Evolutionary conservation across 2,113 vertebrate genomes (phyloP).

Genomic region (Dasyurus viverrinus): DNA sequence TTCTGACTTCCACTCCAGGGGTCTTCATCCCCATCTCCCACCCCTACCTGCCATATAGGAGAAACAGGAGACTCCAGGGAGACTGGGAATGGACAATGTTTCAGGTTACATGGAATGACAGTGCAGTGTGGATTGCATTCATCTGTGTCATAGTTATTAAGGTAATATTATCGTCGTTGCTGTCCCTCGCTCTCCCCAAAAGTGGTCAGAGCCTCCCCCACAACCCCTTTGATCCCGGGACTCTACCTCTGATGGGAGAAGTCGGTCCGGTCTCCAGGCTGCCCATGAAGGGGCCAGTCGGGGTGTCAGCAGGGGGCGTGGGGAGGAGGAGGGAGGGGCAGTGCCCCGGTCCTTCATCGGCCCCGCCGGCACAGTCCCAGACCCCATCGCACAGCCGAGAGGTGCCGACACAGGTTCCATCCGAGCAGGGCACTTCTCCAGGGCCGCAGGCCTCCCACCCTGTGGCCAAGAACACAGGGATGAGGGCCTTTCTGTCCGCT

Average conservation of each 20-base stretch:
- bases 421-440: conserved; percentile 83
- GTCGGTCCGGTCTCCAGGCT: neutral
- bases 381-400: conserved; percentile 84
- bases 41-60: neutral
- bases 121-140: neutral
- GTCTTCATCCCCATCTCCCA: neutral
- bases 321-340: conserved; percentile 71
- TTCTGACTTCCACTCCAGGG: neutral
- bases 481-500: no score
- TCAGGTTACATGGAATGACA: neutral
- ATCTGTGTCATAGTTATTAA: neutral
- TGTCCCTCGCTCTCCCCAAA: neutral
- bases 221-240: neutral
- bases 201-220: neutral
- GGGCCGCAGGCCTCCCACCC: conserved; percentile 81
- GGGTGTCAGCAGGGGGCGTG: neutral
- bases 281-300: neutral
- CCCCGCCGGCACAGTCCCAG: conserved; percentile 84
- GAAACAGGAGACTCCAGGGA: neutral
- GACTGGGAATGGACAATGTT: neutral
- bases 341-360: conserved; percentile 83
- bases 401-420: conserved; percentile 82
- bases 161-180: neutral
- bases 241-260: neutral
- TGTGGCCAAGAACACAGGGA: neutral